These are phyloP conservation scores for Idaea dimidiata DNA, from an alignment of 2,888 invertebrate genomes.

Conservation along the genomic window DNA sequence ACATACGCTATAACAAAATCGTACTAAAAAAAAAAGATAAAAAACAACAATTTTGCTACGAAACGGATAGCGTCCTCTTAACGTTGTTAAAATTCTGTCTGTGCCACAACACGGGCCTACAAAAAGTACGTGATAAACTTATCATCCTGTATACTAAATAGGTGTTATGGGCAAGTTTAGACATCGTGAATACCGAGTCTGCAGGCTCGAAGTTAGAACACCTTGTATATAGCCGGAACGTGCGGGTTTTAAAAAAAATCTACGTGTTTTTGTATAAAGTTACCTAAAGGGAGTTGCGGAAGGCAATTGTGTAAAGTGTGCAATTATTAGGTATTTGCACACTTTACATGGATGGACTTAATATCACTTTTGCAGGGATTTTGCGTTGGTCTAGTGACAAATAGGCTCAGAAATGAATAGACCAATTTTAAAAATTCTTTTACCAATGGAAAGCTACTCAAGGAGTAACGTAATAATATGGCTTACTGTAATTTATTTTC, in stretches of 20 bases:
- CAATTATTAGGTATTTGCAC: too few relatives aligned
- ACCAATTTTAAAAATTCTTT: too few relatives aligned
- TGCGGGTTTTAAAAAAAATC: slow-evolving; percentile 28
- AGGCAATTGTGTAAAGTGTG: neutral
- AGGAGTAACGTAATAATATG: too few relatives aligned
- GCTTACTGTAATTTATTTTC: too few relatives aligned
- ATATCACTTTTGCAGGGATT: too few relatives aligned
- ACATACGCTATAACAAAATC: neutral
- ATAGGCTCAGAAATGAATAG: too few relatives aligned
- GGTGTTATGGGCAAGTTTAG: slow-evolving; percentile 47
- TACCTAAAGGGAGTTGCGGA: slow-evolving; percentile 8
- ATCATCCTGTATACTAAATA: slow-evolving; percentile 63
- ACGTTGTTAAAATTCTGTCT: slow-evolving; percentile 72
- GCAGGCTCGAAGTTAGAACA: slow-evolving; percentile 16
- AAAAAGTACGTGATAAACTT: slow-evolving; percentile 72
- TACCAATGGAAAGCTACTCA: too few relatives aligned
- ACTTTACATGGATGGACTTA: too few relatives aligned
- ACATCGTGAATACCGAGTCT: slow-evolving; percentile 48
- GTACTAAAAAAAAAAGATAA: neutral
- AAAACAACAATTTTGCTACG: neutral
- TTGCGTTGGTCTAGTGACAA: too few relatives aligned
- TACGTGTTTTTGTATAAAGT: slow-evolving; percentile 12
- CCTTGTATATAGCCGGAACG: slow-evolving; percentile 30
- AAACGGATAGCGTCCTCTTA: slow-evolving; percentile 43
- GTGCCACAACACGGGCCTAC: slow-evolving; percentile 56